These are phyloP conservation scores for Pseudomyrmex gracilis DNA, from an alignment of 1,140 invertebrate species.

Conservation along the genomic window DNA sequence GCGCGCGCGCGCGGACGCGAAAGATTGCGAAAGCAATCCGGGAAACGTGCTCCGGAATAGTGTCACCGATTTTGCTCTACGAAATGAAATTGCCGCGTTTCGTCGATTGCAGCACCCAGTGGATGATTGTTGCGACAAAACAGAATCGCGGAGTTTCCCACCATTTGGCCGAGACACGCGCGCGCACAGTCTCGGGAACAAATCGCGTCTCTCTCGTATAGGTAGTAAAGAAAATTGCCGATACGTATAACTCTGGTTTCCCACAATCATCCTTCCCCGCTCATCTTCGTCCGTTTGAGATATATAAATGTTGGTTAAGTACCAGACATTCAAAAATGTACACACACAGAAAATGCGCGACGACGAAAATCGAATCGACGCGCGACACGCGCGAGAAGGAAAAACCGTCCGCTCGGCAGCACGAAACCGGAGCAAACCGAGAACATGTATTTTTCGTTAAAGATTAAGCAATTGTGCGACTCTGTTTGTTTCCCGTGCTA, in stretches of 20 bases:
- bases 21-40: constrained; percentile 1
- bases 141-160: not conserved
- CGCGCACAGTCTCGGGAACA: too few species aligned
- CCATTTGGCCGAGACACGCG: not conserved
- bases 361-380: not conserved
- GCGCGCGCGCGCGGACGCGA: not conserved
- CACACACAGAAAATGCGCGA: too few species aligned
- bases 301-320: too few species aligned
- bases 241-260: too few species aligned
- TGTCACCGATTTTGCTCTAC: constrained; percentile 38
- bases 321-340: too few species aligned
- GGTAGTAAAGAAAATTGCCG: too few species aligned
- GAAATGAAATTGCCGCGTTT: constrained; percentile 29
- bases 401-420: constrained; percentile 15
- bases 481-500: constrained; percentile 11
- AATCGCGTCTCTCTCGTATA: not conserved
- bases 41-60: constrained; percentile 54
- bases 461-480: constrained; percentile 24
- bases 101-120: constrained; percentile 11
- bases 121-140: not conserved
- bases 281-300: too few species aligned
- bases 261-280: too few species aligned
- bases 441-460: constrained; percentile 17
- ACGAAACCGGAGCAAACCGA: not conserved
- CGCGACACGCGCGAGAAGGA: not conserved